Percentiles rank a stretch among this genome's conserved stretches.
Conservation (phyloP, 2,113 vertebrate species). For the Chaetorhynchus papuensis region DNA sequence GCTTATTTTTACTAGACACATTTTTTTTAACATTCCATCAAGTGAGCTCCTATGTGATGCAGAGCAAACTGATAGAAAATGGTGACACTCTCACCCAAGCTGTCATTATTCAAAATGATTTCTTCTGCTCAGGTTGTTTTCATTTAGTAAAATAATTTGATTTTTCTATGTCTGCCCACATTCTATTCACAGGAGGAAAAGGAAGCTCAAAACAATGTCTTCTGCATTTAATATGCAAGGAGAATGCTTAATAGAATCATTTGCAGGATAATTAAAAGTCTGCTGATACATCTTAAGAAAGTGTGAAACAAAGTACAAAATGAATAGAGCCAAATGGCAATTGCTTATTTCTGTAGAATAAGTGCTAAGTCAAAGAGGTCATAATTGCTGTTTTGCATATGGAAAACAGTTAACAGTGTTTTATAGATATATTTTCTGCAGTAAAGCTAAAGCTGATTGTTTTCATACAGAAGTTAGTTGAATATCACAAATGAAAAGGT, state of each 20-base stretch:
- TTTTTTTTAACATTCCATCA: constrained; percentile 61
- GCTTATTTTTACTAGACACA: constrained; percentile 69
- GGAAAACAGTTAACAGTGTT: constrained; percentile 59
- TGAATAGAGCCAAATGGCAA: constrained; percentile 53
- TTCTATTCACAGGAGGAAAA: constrained; percentile 60
- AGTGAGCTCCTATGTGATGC: constrained; percentile 57
- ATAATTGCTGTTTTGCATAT: constrained; percentile 59
- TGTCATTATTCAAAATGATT: constrained; percentile 69
- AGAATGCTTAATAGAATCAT: constrained; percentile 69
- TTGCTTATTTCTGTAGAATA: constrained; percentile 64
- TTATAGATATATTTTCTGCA: constrained; percentile 34
- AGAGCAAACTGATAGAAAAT: constrained; percentile 65
- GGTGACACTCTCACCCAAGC: constrained; percentile 67
- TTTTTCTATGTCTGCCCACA: constrained; percentile 70
- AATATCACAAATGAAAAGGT: constrained; percentile 29
- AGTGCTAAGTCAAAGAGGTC: constrained; percentile 70
- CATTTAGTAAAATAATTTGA: constrained; percentile 71
- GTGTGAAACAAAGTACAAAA: constrained; percentile 66
- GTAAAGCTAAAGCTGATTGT: constrained; percentile 37
- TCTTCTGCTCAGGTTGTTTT: constrained; percentile 69
- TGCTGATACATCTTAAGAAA: constrained; percentile 65
- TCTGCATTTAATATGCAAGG: constrained; percentile 70
- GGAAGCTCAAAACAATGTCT: constrained; percentile 67
- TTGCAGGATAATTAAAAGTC: constrained; percentile 72
- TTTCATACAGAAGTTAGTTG: constrained; percentile 28